Evolutionary conservation across 2,113 vertebrate genomes (phyloP).

Genomic region (Zapornia atra): DNA sequence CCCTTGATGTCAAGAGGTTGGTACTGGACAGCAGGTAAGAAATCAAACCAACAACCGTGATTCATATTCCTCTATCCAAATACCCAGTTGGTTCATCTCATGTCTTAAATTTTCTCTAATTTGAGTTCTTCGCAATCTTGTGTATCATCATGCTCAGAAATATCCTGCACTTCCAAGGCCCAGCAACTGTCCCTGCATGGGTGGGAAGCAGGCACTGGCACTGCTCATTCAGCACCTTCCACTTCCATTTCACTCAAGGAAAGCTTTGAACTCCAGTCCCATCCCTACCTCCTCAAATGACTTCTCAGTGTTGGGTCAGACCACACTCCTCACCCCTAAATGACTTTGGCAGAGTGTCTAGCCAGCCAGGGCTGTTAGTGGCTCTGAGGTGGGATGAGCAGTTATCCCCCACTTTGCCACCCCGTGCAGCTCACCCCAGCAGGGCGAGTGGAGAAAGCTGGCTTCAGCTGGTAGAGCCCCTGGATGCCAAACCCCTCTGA

Average conservation of each 20-base stretch:
- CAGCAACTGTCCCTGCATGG: not conserved
- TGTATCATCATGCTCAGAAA: not conserved
- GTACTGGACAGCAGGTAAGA: not conserved
- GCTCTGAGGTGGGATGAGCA: not conserved
- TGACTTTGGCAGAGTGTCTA: not conserved
- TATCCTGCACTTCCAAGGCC: fast-evolving
- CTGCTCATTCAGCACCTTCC: not conserved
- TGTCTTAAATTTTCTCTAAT: not conserved
- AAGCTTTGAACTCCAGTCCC: not conserved
- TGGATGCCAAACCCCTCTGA: not conserved
- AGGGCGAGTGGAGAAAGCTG: not conserved
- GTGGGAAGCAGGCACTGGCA: not conserved
- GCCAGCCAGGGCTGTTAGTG: not conserved
- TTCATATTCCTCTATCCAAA: not conserved
- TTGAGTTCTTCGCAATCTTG: not conserved
- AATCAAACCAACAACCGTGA: not conserved
- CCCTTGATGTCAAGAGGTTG: not conserved
- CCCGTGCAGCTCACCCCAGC: not conserved
- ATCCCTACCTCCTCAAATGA: not conserved
- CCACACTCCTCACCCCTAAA: not conserved
- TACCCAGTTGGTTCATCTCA: not conserved
- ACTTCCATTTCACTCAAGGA: not conserved
- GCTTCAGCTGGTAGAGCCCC: not conserved
- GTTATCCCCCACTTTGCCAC: not conserved
- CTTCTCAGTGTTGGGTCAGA: not conserved